Evolutionary conservation across 2,113 vertebrate genomes (phyloP), one percentile per base, ranked within the genome.

Genomic region (Arenaria interpres): DNA sequence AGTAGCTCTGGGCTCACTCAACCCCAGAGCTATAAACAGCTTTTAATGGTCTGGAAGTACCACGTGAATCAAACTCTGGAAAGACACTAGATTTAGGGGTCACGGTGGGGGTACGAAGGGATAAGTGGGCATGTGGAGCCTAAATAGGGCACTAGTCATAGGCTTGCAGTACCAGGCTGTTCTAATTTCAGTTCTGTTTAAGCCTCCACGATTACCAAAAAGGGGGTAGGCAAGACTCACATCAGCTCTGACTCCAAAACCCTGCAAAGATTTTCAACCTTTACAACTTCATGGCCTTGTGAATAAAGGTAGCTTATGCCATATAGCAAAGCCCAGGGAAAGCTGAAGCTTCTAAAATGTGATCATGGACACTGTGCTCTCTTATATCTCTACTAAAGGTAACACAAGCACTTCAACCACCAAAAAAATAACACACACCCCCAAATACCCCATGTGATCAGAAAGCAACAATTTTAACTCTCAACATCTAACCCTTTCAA

Each of bases 1-100:
- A 97, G 93, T 56, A 95, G 97, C 93, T 78, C 95, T 88, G 77
- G 90, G 89, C 88, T 97, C 71, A 51, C 94, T 97, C 90, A 96
- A 33, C 39, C 92, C 81, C 95, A 95, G 95, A 95, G 91, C 94
- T 92, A 96, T 94, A 76, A 96, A 98, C 95, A 97, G 94, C 71
- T 90, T 93, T 83, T 71, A 96, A 96, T 94, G 94, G 89, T 97
- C 93, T 97, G 94, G 96, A 98, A 98, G 96, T 96, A 87, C 72
- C 51, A 88, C 4, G 54, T 71, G 92, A 93, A 88, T 80, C 86
- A 91, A 78, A 63, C 50, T 96, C 77, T 97, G 96, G 97, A 98
- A 97, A 94, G 97, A 97, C 95, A 90, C 75, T 35, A 81, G 78
- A 83, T 81, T 90, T 90, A 76, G 90, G 69, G 85, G 69, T 89